phyloP scores from a whole-genome alignment of 2,888 invertebrate genomes.

The Rhimphoctona megacephalus region DNA sequence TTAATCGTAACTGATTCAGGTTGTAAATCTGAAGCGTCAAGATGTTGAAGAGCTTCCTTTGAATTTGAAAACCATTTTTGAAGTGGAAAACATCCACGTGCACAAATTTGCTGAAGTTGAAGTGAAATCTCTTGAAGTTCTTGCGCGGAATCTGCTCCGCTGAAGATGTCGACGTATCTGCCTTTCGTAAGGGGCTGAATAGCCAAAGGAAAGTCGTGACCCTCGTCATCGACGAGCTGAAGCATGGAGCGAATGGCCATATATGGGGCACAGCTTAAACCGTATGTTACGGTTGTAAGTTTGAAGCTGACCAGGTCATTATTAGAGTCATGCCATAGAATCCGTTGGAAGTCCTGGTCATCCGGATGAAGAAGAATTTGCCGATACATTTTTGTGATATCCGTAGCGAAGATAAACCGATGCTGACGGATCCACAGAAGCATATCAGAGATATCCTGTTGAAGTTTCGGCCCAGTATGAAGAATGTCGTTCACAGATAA shows the following conservation, averaged over 20 bases:
- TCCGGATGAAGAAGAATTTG: background rate
- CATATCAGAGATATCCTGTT: no score
- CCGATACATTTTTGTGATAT: slow-evolving; percentile 47
- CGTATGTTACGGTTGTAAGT: slow-evolving; percentile 59
- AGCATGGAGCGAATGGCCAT: slow-evolving; percentile 20
- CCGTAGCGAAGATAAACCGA: slow-evolving; percentile 43
- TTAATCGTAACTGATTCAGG: background rate
- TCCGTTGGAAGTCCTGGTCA: slow-evolving; percentile 51
- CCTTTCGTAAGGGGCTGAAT: slow-evolving; percentile 27
- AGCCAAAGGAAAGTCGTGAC: slow-evolving; percentile 51
- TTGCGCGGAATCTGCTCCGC: slow-evolving; percentile 20
- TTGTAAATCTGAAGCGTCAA: slow-evolving; percentile 14
- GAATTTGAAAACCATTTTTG: slow-evolving; percentile 18
- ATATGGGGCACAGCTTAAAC: slow-evolving; percentile 3
- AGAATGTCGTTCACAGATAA: background rate
- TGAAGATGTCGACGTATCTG: slow-evolving; percentile 56
- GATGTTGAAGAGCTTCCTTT: background rate
- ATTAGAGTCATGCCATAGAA: slow-evolving; percentile 29
- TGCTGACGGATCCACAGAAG: no score
- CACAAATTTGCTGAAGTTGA: slow-evolving; percentile 21
- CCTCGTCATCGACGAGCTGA: slow-evolving; percentile 57
- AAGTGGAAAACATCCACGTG: slow-evolving; percentile 11
- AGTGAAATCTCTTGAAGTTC: background rate
- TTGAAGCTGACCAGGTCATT: slow-evolving; percentile 6
- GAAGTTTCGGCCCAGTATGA: slow-evolving; percentile 14